Evolutionary conservation across 1,140 invertebrate genomes (phyloP).

Genomic region (Hylaeus anthracinus): DNA sequence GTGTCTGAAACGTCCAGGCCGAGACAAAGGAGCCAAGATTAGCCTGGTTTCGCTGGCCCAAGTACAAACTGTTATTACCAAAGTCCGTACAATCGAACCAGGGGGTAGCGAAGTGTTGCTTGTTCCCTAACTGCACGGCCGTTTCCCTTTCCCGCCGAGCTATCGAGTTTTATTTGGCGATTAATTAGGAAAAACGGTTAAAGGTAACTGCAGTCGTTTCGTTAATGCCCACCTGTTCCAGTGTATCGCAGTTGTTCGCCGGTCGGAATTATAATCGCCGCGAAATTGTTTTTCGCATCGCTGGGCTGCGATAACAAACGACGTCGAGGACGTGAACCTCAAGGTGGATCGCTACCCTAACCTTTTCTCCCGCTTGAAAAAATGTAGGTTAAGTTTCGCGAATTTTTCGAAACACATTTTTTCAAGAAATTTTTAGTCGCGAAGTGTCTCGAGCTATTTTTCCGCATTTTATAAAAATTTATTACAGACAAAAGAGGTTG

Average conservation of each 20-base stretch:
- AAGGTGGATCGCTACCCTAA: no score
- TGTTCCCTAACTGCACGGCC: conserved; percentile 3
- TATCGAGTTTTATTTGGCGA: conserved; percentile 42
- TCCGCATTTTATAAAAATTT: no score
- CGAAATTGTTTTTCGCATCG: conserved; percentile 9
- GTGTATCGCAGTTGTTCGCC: conserved; percentile 24
- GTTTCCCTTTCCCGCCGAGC: not conserved
- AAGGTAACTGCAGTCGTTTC: conserved; percentile 14
- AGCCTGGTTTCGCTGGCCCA: conserved; percentile 10
- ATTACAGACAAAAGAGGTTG: not conserved
- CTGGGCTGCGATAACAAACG: not conserved
- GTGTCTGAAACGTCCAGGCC: not conserved
- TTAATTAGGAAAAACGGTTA: conserved; percentile 41
- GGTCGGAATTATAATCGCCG: not conserved
- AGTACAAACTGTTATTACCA: conserved; percentile 21
- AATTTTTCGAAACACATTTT: no score
- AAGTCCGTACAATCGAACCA: not conserved
- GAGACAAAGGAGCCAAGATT: conserved; percentile 8
- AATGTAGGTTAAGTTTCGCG: no score
- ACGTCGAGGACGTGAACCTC: not conserved
- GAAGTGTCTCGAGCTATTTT: no score
- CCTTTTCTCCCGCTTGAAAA: no score
- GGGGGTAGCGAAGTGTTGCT: not conserved
- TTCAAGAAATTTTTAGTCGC: no score
- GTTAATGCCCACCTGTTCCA: conserved; percentile 34